Base-by-base conservation (phyloP, 2,113 vertebrate species). In the Pterophyllum scalare region DNA sequence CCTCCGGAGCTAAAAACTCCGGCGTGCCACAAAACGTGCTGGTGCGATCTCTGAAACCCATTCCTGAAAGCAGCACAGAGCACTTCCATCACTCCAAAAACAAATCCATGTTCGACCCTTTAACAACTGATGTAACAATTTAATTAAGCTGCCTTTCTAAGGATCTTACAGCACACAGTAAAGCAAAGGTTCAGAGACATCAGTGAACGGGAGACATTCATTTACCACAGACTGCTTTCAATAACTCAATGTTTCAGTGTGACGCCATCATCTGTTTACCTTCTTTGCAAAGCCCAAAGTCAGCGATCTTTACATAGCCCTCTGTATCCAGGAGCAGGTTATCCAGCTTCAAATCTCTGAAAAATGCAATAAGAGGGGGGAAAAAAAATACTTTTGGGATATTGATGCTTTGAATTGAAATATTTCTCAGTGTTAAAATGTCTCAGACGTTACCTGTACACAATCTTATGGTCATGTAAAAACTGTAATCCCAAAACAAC, bases 211-310 rank as follows among this genome's bases (percentile, higher is more conserved):
- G 40, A 43, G 40, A 43, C 12, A 43, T 14, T 43, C 43, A 12
- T 70, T 24, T 46, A 70, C 40, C 22, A 20, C 24, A 28, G 24
- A 6, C 17, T 72, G 43, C 65, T 52, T 72, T 28, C 6, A 26
- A 28, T 59, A 26, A 40, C 28, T 43, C 56, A 59, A 28, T 33
- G 24, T 52, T 80, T 59, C 17, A 43, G 8, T 76, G 52, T 20
- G n/a, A 81, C 4, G 3, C 8, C 1, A 2, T 11, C 6, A 26
- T 33, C 7, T 11, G 10, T 70, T 89, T 96, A 99, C 98, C 98
- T 97, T 99, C 98, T 97, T 99, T 99, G 90, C 98, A 99, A 93
- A 99, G 98, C 80, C 98, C 98, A 88, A 99, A 99, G 95, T 99
- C 98, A 40, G 98, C 98, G 72, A 99, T 99, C 95, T 99, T 99